A percentile compares a stretch with the other conserved stretches of the same genome.
Conservation (phyloP, 2,888 invertebrate genomes). For the Latheticus oryzae region DNA sequence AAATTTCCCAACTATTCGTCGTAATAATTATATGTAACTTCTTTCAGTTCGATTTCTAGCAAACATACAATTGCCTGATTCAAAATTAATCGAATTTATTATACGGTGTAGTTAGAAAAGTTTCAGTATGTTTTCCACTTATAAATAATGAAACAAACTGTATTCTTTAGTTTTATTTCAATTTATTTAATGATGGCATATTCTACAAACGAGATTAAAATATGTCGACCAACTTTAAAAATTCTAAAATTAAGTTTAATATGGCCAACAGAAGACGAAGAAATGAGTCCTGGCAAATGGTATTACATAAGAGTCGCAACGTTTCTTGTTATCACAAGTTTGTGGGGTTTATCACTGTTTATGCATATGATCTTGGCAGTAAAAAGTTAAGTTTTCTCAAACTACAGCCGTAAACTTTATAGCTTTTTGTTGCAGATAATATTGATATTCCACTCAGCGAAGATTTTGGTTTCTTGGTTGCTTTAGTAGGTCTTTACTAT, state of each 20-base stretch:
- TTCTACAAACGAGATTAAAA: conserved; percentile 6
- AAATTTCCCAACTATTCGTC: no score
- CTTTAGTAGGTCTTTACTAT: conserved; percentile 16
- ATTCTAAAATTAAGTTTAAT: conserved; percentile 27
- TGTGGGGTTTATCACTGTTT: conserved; percentile 13
- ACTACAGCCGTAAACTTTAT: not conserved
- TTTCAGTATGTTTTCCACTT: no score
- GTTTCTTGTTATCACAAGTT: conserved; percentile 9
- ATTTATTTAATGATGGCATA: no score
- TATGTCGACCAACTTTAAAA: conserved; percentile 27
- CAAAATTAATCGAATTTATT: no score
- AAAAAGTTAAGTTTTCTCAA: conserved; percentile 13
- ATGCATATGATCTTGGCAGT: conserved; percentile 18
- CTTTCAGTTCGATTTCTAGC: no score
- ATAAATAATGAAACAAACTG: no score
- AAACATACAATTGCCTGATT: no score
- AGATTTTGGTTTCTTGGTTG: conserved; percentile 11
- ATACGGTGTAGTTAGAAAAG: no score
- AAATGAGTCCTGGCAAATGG: conserved; percentile 27
- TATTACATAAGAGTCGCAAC: conserved; percentile 21
- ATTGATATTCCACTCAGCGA: conserved; percentile 7
- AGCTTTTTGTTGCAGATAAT: conserved; percentile 22
- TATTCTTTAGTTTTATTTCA: no score
- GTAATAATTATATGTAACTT: no score
- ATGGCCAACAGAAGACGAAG: conserved; percentile 25